phyloP scores from a whole-genome alignment of 1,140 invertebrate genomes.

The Drosophila suzukii region DNA sequence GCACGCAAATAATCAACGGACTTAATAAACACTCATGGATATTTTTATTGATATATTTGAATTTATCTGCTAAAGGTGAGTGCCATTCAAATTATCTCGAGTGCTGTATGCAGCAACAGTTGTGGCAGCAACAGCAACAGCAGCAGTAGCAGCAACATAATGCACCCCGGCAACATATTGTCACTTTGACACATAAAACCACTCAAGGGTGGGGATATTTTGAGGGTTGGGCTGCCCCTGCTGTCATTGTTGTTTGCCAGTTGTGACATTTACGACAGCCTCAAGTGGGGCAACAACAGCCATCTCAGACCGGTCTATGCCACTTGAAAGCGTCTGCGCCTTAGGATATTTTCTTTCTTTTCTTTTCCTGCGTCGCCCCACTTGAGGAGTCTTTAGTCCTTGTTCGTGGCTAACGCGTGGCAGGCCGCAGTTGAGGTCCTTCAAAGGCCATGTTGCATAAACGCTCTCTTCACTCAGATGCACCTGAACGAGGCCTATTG shows the following conservation, averaged over 20 bases:
- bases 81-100: slow-evolving; percentile 46
- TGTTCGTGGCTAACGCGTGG: slow-evolving; percentile 38
- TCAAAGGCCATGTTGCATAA: slow-evolving; percentile 27
- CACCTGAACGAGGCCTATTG: slow-evolving; percentile 9
- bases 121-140: slow-evolving; percentile 1
- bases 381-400: slow-evolving; percentile 39
- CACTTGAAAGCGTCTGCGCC: slow-evolving; percentile 77
- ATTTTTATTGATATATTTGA: slow-evolving; percentile 84
- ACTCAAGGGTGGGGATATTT: slow-evolving; percentile 57
- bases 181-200: slow-evolving; percentile 81
- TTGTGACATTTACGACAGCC: slow-evolving; percentile 79
- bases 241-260: slow-evolving; percentile 57
- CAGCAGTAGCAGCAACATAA: slow-evolving; percentile 54
- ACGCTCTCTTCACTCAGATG: slow-evolving; percentile 11
- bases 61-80: slow-evolving; percentile 84
- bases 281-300: slow-evolving; percentile 69
- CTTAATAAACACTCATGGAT: slow-evolving; percentile 84
- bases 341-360: slow-evolving; percentile 48
- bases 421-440: slow-evolving; percentile 17
- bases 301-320: slow-evolving; percentile 63
- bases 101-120: slow-evolving; percentile 18
- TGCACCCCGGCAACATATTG: slow-evolving; percentile 74
- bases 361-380: slow-evolving; percentile 32
- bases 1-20: slow-evolving; percentile 71
- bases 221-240: slow-evolving; percentile 20